Evolutionary conservation across 2,888 invertebrate genomes (phyloP), one percentile per base, ranked within the genome.

Genomic region (Hoplodrina blanda): DNA sequence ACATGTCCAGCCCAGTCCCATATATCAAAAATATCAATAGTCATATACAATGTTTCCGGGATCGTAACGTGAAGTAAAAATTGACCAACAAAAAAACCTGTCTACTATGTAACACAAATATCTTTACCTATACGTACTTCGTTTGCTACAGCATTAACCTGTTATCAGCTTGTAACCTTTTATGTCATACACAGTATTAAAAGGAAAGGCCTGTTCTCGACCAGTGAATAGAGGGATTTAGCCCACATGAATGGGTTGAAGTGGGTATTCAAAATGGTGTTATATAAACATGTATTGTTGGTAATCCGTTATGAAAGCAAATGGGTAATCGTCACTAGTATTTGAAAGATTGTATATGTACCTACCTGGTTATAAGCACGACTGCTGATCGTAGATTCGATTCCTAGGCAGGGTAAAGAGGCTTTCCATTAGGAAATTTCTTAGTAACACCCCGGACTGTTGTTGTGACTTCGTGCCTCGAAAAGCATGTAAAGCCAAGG

Each of bases 151-250:
- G 19, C 10, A 17, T n/a, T 54, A 15, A 20, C 53, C 62, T 60
- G 60, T 13, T 57, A 69, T 41, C 17, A 55, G n/a, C n/a, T 57
- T 30, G n/a, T 70, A 61, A 62, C 49, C 30, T 49, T 46, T 61
- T 41, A 61, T 55, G 30, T 49, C 54, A 41, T 25, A 10, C 15
- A 37, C n/a, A n/a, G 8, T 52, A 19, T 19, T 19, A 54, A 63
- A 72, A 55, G n/a, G 72, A 17, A 50, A 41, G 37, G 41, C 20
- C 20, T 33, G 37, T 55, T 44, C 44, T 63, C 20, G 17, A 19
- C 19, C 15, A 37, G 7, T 56, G 33, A 56, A 25, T 63, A 25
- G 19, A 25, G 5, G 8, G 72, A 25, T 70, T 62, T 64, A 56
- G 33, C 20, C 20, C 33, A 50, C 33, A 25, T 64, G 2, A 62